Evolutionary conservation across 2,797 vertebrate species (phyloP).

Genomic region (Platalea minor): DNA sequence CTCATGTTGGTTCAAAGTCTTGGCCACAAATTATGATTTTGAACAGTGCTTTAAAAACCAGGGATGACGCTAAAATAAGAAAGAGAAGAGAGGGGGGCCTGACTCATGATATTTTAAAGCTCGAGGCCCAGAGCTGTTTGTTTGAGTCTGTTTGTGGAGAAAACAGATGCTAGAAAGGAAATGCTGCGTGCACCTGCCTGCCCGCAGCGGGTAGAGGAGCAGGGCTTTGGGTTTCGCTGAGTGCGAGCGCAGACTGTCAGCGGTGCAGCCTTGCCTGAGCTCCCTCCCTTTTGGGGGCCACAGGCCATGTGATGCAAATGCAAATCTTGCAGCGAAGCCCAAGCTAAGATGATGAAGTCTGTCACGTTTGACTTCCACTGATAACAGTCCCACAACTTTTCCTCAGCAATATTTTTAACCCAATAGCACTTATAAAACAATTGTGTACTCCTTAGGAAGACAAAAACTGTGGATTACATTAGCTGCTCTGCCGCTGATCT

Average conservation of each 20-base stretch:
- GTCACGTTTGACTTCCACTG: not conserved
- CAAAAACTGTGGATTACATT: not conserved
- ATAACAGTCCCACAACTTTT: not conserved
- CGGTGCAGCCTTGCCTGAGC: not conserved
- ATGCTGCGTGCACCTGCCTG: not conserved
- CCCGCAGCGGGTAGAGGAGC: not conserved
- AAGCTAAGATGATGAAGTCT: not conserved
- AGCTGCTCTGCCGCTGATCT: not conserved
- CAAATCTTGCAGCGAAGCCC: not conserved
- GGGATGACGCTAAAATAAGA: fast-evolving
- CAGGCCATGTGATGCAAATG: not conserved
- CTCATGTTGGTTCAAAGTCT: not conserved
- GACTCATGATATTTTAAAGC: not conserved
- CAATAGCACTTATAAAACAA: not conserved
- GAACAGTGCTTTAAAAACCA: not conserved
- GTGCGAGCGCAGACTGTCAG: not conserved
- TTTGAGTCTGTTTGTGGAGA: not conserved
- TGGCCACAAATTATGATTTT: not conserved
- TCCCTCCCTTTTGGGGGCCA: not conserved
- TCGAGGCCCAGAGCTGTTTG: not conserved
- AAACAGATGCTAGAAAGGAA: not conserved
- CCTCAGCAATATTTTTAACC: not conserved
- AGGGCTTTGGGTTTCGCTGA: not conserved
- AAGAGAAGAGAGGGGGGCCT: not conserved
- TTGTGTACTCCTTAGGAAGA: not conserved